Percentiles rank a stretch among this genome's conserved stretches.
phyloP scores from a whole-genome alignment of 2,113 vertebrate species.

The Seriola quinqueradiata region DNA sequence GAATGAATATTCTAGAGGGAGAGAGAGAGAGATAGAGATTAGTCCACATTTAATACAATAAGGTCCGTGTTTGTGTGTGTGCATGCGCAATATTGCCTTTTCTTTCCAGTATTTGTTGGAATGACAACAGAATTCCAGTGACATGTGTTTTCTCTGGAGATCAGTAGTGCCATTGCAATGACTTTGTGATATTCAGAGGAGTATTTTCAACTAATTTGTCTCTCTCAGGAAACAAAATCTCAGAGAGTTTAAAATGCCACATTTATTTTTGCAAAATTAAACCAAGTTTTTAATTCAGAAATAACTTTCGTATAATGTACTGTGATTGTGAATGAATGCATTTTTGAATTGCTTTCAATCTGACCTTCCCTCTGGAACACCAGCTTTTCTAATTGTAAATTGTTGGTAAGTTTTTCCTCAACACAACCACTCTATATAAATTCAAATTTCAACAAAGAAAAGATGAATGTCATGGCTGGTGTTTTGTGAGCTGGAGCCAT shows the following conservation, averaged over 20 bases:
- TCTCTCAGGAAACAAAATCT: too few species aligned
- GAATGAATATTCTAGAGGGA: conserved; percentile 16
- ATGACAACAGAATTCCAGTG: neutral
- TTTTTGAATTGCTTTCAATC: neutral
- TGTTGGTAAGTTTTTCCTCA: neutral
- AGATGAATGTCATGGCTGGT: neutral
- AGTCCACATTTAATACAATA: conserved; percentile 23
- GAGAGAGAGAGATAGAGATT: conserved; percentile 16
- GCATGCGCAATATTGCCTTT: neutral
- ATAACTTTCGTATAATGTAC: neutral
- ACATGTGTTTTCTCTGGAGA: too few species aligned
- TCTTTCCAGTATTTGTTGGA: neutral
- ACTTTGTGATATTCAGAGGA: neutral
- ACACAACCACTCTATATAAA: neutral
- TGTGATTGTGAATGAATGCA: neutral
- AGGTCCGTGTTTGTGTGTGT: neutral
- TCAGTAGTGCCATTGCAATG: neutral
- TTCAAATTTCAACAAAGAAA: neutral
- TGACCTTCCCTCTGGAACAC: neutral
- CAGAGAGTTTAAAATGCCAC: conserved; percentile 32
- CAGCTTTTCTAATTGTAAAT: neutral
- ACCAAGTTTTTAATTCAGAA: neutral
- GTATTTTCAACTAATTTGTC: too few species aligned
- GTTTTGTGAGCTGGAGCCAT: neutral
- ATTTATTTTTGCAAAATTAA: neutral